phyloP scores from a whole-genome alignment of 1,140 invertebrate species.

The Atopsyche davidsoni region DNA sequence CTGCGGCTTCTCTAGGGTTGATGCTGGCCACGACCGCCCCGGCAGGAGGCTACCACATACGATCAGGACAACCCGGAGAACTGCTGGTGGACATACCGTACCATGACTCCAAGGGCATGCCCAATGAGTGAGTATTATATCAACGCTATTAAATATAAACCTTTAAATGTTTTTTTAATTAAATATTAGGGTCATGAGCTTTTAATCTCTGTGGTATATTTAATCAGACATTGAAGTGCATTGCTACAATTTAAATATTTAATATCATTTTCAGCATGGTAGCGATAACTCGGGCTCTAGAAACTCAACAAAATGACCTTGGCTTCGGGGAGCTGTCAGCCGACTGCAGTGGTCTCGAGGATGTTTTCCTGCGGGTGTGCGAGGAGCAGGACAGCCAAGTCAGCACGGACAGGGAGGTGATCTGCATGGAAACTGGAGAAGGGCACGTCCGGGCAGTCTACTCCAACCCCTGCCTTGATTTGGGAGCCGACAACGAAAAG shows the following conservation, averaged over 20 bases:
- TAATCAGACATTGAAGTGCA: too few species aligned
- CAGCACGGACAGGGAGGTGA: too few species aligned
- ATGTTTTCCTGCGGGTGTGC: slow-evolving; percentile 52
- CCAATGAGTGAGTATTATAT: slow-evolving; percentile 50
- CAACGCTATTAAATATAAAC: too few species aligned
- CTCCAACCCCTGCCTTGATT: too few species aligned
- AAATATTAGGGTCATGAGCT: slow-evolving; percentile 1
- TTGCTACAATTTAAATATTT: slow-evolving; percentile 9
- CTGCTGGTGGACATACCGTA: slow-evolving; percentile 52
- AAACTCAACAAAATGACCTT: slow-evolving; percentile 39
- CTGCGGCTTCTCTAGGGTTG: too few species aligned
- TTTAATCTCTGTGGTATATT: not conserved
- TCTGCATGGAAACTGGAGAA: too few species aligned
- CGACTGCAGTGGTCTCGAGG: slow-evolving; percentile 54
- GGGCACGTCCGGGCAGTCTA: too few species aligned
- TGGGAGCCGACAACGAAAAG: too few species aligned
- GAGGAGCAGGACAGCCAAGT: too few species aligned
- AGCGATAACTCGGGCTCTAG: slow-evolving; percentile 40
- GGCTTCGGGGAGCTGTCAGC: slow-evolving; percentile 44
- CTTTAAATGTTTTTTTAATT: slow-evolving; percentile 8
- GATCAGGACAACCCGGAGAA: too few species aligned
- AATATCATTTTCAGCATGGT: slow-evolving; percentile 41
- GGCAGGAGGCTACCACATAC: too few species aligned
- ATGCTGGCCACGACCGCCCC: too few species aligned
- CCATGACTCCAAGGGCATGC: slow-evolving; percentile 43